Evolutionary conservation across 2,888 invertebrate species (phyloP), one percentile per base, ranked within the genome.

Genomic region (Harmothoe impar): DNA sequence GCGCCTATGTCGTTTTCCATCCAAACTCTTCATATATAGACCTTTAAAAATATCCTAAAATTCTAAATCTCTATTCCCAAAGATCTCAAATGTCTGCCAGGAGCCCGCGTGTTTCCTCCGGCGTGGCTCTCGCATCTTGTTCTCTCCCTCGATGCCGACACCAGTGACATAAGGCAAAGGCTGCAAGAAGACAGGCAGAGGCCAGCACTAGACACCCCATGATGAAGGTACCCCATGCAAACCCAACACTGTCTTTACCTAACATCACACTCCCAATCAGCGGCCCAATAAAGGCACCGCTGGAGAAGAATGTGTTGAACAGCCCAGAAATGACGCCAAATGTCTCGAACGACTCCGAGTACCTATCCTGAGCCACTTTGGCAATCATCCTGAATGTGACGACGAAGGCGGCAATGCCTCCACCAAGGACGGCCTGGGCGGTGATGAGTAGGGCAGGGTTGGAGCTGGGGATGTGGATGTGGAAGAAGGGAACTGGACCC

Each of bases 131-230:
- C 43, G 5, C 10, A 43, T 43, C 43, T 10, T 43, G 43, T 43
- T 3, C 5, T 7, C 10, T 43, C 43, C 10, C 43, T 43, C 43
- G 5, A 43, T 43, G 43, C 10, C 23, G 1, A 15, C 62, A 62
- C 62, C 10, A 62, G n/a, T n/a, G n/a, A 3, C 20, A 20, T 5
- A n/a, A 20, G 62, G 62, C 15, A 20, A 62, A 62, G 20, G 3
- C 62, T n/a, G 23, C 23, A 3, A 72, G 72, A 15, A 72, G 72
- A 7, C 15, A 29, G 72, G 72, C 72, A 15, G 72, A 72, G 17
- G 72, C 72, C 29, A 72, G 72, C 0, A 72, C 72, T 5, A 72
- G 72, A 25, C 72, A 72, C 29, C 72, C 72, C 72, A 72, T 72
- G 29, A 72, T 25, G 17, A 72, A 72, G 29, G 72, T 72, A 1